A percentile compares a stretch with the other conserved stretches of the same genome.
Conservation (phyloP, 2,888 invertebrate species). For the Linnaemya tessellans region DNA sequence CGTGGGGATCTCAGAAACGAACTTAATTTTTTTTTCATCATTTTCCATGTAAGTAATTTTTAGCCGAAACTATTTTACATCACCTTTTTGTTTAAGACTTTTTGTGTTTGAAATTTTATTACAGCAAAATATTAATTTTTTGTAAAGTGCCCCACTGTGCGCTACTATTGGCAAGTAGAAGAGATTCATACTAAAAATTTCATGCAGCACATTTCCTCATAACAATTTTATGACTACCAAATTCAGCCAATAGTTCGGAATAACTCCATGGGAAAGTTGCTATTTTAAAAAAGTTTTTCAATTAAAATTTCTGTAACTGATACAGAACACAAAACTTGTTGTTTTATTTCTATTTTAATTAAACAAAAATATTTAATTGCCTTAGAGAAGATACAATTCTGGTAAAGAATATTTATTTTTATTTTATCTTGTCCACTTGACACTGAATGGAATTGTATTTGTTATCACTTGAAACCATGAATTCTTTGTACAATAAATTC, state of each 20-base stretch:
- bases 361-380: background rate
- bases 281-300: background rate
- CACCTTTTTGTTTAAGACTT: too few species aligned
- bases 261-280: background rate
- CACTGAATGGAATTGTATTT: constrained; percentile 4
- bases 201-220: too few species aligned
- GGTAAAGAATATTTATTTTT: constrained; percentile 14
- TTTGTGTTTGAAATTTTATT: too few species aligned
- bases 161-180: too few species aligned
- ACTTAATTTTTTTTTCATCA: too few species aligned
- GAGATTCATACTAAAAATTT: too few species aligned
- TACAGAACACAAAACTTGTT: background rate
- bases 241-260: too few species aligned
- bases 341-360: constrained; percentile 4
- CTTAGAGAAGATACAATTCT: background rate
- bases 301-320: background rate
- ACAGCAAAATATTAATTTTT: background rate
- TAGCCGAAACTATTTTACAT: too few species aligned
- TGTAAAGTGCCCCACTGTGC: background rate
- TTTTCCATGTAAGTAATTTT: too few species aligned
- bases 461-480: background rate
- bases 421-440: constrained; percentile 16
- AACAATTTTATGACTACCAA: too few species aligned
- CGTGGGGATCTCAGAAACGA: too few species aligned
- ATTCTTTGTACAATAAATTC: background rate